Evolutionary conservation across 2,797 vertebrate species (phyloP).

Genomic region (Odontamblyopus lacepedii): DNA sequence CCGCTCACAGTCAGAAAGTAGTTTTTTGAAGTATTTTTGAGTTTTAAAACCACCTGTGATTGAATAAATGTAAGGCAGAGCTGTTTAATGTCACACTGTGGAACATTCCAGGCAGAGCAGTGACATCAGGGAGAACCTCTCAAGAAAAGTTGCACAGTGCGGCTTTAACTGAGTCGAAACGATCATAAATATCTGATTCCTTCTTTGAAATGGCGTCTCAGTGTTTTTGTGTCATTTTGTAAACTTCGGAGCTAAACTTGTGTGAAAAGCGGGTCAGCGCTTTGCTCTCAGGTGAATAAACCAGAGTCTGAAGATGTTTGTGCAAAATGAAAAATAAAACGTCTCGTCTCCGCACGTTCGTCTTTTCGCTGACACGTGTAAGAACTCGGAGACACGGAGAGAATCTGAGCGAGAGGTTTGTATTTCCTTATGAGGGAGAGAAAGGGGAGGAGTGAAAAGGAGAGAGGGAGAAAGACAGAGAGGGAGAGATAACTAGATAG

Average conservation of each 20-base stretch:
- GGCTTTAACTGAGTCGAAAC: background rate
- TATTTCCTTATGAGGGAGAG: constrained; percentile 3
- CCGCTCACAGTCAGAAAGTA: too few species aligned
- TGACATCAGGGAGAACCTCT: too few species aligned
- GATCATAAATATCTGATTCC: background rate
- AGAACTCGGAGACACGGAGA: constrained; percentile 25
- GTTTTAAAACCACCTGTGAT: too few species aligned
- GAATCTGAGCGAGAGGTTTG: constrained; percentile 40
- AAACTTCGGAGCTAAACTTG: background rate
- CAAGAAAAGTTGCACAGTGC: too few species aligned
- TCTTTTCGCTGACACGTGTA: constrained; percentile 39
- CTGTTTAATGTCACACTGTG: too few species aligned
- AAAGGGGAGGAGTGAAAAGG: too few species aligned
- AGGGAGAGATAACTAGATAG: too few species aligned
- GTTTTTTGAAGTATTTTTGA: too few species aligned
- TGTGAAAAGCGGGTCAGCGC: background rate
- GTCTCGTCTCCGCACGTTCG: background rate
- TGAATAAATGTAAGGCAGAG: too few species aligned
- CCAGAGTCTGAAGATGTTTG: background rate
- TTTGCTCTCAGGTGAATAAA: background rate
- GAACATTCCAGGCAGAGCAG: too few species aligned
- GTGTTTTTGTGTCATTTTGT: background rate
- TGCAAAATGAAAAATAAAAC: constrained; percentile 16
- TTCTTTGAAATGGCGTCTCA: background rate
- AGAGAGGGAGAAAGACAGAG: background rate